phyloP scores from a whole-genome alignment of 2,797 vertebrate species.

The Rhinella marina region DNA sequence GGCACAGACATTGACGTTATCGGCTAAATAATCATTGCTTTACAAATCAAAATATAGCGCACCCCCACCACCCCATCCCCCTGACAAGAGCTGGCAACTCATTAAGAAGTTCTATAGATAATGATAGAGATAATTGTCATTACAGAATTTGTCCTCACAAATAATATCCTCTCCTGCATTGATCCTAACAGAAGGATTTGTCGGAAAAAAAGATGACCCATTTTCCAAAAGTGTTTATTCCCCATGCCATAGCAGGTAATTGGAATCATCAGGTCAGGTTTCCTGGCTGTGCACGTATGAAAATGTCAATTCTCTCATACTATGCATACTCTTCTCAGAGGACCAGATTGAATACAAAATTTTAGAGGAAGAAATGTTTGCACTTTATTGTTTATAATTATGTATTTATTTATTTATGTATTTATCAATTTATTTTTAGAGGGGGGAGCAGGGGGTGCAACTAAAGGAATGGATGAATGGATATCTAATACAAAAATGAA shows the following conservation, averaged over 20 bases:
- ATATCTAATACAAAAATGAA: neutral
- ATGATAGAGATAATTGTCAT: constrained; percentile 1
- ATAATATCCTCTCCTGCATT: neutral
- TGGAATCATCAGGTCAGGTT: constrained; percentile 12
- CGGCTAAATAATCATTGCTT: constrained; percentile 45
- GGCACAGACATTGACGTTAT: constrained; percentile 42
- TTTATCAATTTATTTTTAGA: neutral
- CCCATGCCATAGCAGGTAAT: neutral
- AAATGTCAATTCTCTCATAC: neutral
- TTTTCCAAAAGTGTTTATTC: neutral
- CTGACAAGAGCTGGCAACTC: neutral
- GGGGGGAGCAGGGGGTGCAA: no score
- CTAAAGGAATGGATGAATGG: neutral
- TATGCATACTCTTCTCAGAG: neutral
- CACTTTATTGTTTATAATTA: neutral
- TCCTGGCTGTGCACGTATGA: neutral
- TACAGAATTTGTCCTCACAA: neutral
- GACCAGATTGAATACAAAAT: neutral
- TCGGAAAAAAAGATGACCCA: constrained; percentile 23
- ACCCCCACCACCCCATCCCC: no score
- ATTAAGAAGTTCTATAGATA: neutral
- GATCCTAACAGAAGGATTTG: neutral
- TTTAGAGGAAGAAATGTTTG: neutral
- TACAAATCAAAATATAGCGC: constrained; percentile 37
- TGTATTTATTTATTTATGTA: no score